Evolutionary conservation across 2,797 vertebrate species (phyloP).

Genomic region (Silurus lanzhouensis): DNA sequence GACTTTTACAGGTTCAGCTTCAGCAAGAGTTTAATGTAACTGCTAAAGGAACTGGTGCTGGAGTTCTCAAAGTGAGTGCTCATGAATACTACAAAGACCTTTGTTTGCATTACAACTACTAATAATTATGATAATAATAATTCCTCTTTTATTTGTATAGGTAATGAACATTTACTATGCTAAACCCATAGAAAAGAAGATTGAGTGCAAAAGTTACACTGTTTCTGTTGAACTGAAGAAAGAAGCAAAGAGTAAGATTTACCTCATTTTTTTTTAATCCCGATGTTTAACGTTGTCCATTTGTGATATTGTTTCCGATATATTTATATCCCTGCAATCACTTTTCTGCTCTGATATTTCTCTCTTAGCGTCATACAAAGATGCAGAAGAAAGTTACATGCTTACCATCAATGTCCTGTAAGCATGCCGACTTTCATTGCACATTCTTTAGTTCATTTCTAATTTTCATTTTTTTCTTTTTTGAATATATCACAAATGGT

Average conservation of each 20-base stretch:
- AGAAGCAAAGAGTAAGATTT: conserved; percentile 4
- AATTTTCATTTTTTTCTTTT: too few species aligned
- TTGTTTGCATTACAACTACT: not conserved
- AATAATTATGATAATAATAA: too few species aligned
- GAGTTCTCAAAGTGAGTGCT: conserved; percentile 71
- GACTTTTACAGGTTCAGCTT: conserved; percentile 40
- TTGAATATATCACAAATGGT: too few species aligned
- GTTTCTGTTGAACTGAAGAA: conserved; percentile 70
- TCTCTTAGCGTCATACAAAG: conserved; percentile 56
- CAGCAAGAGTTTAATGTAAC: conserved; percentile 63
- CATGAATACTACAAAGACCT: not conserved
- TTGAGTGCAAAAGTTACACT: conserved; percentile 76
- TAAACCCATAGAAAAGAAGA: conserved; percentile 65
- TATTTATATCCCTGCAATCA: not conserved
- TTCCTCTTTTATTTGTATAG: conserved; percentile 56
- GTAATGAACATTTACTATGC: conserved; percentile 83
- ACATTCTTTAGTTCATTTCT: not conserved
- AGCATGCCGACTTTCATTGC: conserved; percentile 36
- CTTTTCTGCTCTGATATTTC: not conserved
- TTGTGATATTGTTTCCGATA: not conserved
- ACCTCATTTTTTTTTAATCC: not conserved
- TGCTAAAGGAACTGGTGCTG: conserved; percentile 73
- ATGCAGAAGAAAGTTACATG: conserved; percentile 50
- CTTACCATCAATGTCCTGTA: conserved; percentile 72
- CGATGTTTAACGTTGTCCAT: not conserved